phyloP scores from a whole-genome alignment of 2,797 vertebrate genomes.

The Spinus olivaceus region DNA sequence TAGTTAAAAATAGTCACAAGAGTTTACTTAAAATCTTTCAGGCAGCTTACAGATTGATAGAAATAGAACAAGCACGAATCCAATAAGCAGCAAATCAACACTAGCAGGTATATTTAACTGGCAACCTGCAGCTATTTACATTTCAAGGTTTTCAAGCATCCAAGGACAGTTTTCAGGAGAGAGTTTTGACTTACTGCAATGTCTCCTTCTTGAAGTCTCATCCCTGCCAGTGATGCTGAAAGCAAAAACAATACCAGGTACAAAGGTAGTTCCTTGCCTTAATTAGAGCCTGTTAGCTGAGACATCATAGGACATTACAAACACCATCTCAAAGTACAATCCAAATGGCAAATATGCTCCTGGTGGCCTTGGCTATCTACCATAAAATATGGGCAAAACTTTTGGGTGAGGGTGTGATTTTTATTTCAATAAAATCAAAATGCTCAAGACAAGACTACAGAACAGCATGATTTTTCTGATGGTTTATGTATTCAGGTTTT shows the following conservation, averaged over 20 bases:
- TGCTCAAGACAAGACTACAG: background rate
- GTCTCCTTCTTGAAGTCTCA: slow-evolving; percentile 90
- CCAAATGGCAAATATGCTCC: background rate
- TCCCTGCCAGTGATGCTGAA: slow-evolving; percentile 91
- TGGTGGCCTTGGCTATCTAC: background rate
- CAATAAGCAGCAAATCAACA: background rate
- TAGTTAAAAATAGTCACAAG: slow-evolving; percentile 15
- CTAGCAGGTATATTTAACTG: background rate
- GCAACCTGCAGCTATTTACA: background rate
- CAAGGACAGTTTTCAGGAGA: background rate
- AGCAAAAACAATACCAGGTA: background rate
- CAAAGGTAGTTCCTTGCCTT: background rate
- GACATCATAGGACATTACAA: background rate
- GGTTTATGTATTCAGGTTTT: background rate
- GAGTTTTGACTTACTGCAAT: slow-evolving; percentile 83
- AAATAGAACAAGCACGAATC: background rate
- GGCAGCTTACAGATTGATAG: background rate
- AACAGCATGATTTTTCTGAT: background rate
- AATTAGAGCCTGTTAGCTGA: background rate
- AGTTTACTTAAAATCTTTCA: slow-evolving; percentile 41
- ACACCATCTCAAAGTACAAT: background rate
- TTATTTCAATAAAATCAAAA: background rate
- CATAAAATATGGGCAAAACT: background rate
- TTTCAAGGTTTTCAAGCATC: background rate
- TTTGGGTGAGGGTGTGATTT: background rate